Evolutionary conservation across 2,113 vertebrate genomes (phyloP).

Genomic region (Oreotrochilus melanogaster): DNA sequence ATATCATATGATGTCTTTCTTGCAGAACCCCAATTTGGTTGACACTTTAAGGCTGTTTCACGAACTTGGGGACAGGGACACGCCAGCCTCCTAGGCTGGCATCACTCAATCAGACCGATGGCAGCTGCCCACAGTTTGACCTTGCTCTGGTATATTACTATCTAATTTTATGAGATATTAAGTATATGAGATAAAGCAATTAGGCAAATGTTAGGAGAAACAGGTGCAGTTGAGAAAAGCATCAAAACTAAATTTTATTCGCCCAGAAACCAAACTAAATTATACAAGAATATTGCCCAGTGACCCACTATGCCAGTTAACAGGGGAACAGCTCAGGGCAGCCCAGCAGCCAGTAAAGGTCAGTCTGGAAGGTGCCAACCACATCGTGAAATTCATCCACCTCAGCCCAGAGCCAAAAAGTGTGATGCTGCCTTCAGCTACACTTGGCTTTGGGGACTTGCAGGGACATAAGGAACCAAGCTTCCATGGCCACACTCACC

Average conservation of each 20-base stretch:
- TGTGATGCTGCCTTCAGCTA: fast-evolving
- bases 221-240: neutral
- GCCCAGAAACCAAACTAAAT: neutral
- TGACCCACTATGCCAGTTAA: neutral
- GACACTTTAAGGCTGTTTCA: neutral
- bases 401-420: neutral
- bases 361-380: neutral
- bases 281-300: neutral
- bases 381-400: neutral
- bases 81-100: neutral
- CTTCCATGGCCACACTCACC: neutral
- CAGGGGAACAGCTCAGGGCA: neutral
- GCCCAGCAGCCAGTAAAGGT: neutral
- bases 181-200: neutral
- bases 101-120: neutral
- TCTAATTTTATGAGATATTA: neutral
- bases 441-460: neutral
- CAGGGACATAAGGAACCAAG: no score
- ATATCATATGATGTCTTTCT: no score
- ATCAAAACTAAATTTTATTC: neutral
- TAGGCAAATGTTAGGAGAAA: neutral
- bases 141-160: neutral
- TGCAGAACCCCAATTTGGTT: neutral
- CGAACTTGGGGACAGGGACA: fast-evolving
- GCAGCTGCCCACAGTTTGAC: neutral